Base-by-base conservation (phyloP, 2,888 invertebrate species). In the Bellardia bayeri region DNA sequence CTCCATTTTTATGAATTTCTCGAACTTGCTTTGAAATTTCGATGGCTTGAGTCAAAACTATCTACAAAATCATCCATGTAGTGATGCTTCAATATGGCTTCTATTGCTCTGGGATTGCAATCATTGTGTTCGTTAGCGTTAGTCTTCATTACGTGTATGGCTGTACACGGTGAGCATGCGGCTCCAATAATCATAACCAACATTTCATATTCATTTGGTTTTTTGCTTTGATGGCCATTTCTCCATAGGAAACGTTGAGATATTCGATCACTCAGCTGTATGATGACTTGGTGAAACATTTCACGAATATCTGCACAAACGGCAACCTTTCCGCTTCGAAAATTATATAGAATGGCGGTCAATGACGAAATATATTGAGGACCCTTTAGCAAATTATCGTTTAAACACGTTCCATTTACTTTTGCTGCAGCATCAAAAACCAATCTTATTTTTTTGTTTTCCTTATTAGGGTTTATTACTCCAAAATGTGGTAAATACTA, bases 371-470 rank as follows among this genome's bases (percentile, higher is more conserved):
- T 94, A 11, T 89, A 87, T 54, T 92, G 92, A 0, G 93, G 92
- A 0, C 92, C 92, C 33, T 89, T 88, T 9, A 89, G 23, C 14
- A 87, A 79, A 1, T 86, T 71, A 1, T 64, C 58, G 51, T 89
- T 89, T 3, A 89, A 63, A 3, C 89, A 90, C 4, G 87, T 75
- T 2, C 91, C 91, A 11, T 90, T 49, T 14, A 76, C 87, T 33
- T 86, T 89, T 0, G 91, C 91, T 4, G 91, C 91, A 5, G 92
- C 92, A 79, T 92, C 91, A 64, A 89, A 91, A 1, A 92, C 91
- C 6, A 91, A 61, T 45, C 92, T 88, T 8, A 91, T 45, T 78
- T 90, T 89, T 23, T 88, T 89, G 7, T 89, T 56, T 2, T 66
- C 90, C 79, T 92, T 92, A 30, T 91, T 91, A 1, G 88, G 89